phyloP scores from a whole-genome alignment of 2,797 vertebrate species.

The Sardinella longiceps region DNA sequence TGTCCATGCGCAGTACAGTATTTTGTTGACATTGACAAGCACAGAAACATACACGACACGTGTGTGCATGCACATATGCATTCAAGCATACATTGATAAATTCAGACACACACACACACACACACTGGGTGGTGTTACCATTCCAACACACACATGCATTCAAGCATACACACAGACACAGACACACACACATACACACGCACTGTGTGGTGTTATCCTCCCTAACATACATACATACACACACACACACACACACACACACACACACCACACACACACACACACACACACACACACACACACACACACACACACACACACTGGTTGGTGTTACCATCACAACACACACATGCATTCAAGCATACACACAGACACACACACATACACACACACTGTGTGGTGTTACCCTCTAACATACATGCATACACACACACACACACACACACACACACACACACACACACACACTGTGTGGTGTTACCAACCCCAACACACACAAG shows the following conservation, averaged over 20 bases:
- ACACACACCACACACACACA: neutral
- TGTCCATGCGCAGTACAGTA: neutral
- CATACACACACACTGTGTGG: neutral
- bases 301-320: neutral
- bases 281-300: neutral
- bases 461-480: too few species aligned
- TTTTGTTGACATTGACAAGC: neutral
- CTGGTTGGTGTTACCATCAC: neutral
- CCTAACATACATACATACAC: too few species aligned
- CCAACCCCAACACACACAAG: too few species aligned
- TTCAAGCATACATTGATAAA: neutral
- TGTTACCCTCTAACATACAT: neutral
- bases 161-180: neutral
- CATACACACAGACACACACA: neutral
- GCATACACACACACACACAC: too few species aligned
- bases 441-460: slow-evolving; percentile 22
- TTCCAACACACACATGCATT: neutral
- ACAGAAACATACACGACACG: neutral
- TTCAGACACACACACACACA: neutral
- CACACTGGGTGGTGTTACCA: too few species aligned
- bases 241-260: neutral
- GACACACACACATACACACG: neutral
- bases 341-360: neutral
- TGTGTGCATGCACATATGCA: neutral
- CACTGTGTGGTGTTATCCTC: too few species aligned